phyloP scores from a whole-genome alignment of 2,888 invertebrate species.

The Lepeophtheirus nordmannii region DNA sequence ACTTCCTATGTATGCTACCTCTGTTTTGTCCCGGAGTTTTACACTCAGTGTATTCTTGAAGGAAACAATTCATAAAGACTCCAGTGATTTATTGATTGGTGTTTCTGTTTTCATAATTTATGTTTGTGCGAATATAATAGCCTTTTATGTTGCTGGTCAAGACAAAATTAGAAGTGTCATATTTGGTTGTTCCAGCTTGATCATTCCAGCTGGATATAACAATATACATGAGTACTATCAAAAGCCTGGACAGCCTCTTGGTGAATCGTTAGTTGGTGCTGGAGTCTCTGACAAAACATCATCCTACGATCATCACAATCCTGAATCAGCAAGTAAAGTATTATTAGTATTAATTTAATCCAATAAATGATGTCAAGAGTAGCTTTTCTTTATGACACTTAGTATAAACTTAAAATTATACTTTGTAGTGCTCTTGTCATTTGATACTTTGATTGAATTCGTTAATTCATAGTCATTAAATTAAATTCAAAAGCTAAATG shows the following conservation, averaged over 20 bases:
- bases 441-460: no score
- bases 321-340: conserved; percentile 5
- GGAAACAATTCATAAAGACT: conserved; percentile 11
- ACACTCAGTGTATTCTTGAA: conserved; percentile 18
- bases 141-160: conserved; percentile 12
- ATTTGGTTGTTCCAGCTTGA: conserved; percentile 9
- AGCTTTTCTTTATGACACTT: no score
- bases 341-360: neutral
- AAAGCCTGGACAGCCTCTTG: conserved; percentile 10
- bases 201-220: conserved; percentile 21
- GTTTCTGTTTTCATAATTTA: conserved; percentile 8
- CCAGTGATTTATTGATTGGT: conserved; percentile 11
- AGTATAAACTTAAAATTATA: no score
- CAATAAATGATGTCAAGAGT: neutral
- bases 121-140: neutral
- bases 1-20: conserved; percentile 19
- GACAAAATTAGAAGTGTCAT: conserved; percentile 16
- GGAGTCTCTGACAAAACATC: neutral
- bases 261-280: neutral
- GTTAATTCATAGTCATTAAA: no score
- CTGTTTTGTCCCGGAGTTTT: conserved; percentile 9
- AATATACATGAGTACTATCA: conserved; percentile 10
- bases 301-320: neutral
- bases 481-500: no score
- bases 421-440: no score